Conservation (phyloP, 2,113 vertebrate genomes). For the Zosterops japonicus region DNA sequence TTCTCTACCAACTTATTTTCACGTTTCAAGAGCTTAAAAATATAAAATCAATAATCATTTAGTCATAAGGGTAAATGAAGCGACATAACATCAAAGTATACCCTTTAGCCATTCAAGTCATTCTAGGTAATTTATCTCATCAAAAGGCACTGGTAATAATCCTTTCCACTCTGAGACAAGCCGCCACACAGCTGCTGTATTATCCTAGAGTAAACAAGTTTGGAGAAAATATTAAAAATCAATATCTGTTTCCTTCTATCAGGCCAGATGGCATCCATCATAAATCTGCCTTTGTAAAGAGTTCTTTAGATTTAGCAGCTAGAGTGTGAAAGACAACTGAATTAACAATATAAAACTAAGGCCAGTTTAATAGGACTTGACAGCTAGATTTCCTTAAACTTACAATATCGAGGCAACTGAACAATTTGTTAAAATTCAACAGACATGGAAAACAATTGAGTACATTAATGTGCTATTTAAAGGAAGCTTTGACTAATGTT, state of each 20-base stretch:
- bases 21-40: slow-evolving; percentile 88
- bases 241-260: slow-evolving; percentile 92
- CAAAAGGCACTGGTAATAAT: slow-evolving; percentile 86
- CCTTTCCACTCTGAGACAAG: slow-evolving; percentile 82
- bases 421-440: slow-evolving; percentile 69
- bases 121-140: slow-evolving; percentile 87
- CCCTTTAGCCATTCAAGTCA: slow-evolving; percentile 87
- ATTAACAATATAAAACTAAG: slow-evolving; percentile 61
- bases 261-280: slow-evolving; percentile 85
- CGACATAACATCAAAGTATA: slow-evolving; percentile 88
- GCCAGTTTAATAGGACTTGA: slow-evolving; percentile 44
- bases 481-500: slow-evolving; percentile 18
- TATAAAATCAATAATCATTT: slow-evolving; percentile 98
- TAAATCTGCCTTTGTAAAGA: slow-evolving; percentile 81
- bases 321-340: slow-evolving; percentile 69
- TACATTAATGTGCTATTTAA: slow-evolving; percentile 15
- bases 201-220: slow-evolving; percentile 88
- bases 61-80: slow-evolving; percentile 93
- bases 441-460: slow-evolving; percentile 52
- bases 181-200: slow-evolving; percentile 79
- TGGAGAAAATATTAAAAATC: slow-evolving; percentile 92
- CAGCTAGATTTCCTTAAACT: slow-evolving; percentile 68
- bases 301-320: slow-evolving; percentile 72
- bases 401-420: slow-evolving; percentile 53
- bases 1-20: slow-evolving; percentile 85